Conservation (phyloP, 2,113 vertebrate species). For the Chionomys nivalis region DNA sequence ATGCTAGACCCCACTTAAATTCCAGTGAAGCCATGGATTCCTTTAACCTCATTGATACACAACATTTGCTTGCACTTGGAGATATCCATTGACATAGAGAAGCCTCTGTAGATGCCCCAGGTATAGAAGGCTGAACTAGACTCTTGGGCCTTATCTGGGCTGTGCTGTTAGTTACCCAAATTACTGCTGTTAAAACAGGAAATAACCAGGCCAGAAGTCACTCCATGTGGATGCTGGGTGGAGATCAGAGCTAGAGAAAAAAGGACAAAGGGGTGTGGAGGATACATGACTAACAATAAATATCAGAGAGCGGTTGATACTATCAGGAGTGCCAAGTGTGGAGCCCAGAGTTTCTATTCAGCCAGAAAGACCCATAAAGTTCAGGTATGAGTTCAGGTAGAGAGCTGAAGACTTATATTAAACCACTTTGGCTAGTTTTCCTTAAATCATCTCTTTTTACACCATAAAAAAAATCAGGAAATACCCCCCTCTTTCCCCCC, state of each 20-base stretch:
- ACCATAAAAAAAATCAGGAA: background rate
- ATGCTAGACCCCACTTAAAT: background rate
- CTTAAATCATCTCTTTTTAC: background rate
- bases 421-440: background rate
- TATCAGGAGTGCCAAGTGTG: background rate
- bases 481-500: too few species aligned
- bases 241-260: constrained; percentile 76
- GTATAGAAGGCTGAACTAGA: background rate
- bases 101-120: accelerated
- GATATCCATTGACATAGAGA: background rate
- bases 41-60: background rate
- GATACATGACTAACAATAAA: constrained; percentile 78
- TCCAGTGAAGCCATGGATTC: background rate
- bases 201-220: constrained; percentile 77
- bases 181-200: constrained; percentile 38
- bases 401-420: background rate
- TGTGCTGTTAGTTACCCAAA: background rate
- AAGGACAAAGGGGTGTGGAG: constrained; percentile 76
- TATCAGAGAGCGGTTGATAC: constrained; percentile 47
- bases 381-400: background rate
- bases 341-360: constrained; percentile 51
- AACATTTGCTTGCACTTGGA: background rate
- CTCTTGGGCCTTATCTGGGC: background rate
- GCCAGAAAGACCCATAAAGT: background rate
- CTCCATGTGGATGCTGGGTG: constrained; percentile 70